phyloP scores from a whole-genome alignment of 2,888 invertebrate genomes.

The Dusona sp. region DNA sequence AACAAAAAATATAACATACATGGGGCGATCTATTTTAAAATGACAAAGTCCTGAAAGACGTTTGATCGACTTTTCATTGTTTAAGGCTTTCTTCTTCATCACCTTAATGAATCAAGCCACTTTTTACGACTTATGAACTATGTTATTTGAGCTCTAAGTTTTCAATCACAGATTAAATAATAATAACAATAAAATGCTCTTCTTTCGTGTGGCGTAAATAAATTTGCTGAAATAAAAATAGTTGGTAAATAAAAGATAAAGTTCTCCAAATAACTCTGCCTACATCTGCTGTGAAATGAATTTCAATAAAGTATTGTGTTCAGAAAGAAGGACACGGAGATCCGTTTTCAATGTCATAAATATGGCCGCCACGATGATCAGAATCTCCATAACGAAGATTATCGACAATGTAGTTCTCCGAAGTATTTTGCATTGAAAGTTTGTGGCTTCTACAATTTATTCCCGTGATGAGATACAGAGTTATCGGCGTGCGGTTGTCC shows the following conservation, averaged over 20 bases:
- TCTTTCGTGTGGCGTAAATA: neutral
- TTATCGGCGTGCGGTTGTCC: slow-evolving; percentile 31
- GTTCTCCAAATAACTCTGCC: neutral
- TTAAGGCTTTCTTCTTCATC: neutral
- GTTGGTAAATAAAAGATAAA: neutral
- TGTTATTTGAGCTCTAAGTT: no score
- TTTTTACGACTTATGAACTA: neutral
- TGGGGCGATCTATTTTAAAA: neutral
- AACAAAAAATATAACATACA: slow-evolving; percentile 13
- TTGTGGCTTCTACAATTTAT: slow-evolving; percentile 33
- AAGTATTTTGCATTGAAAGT: slow-evolving; percentile 47
- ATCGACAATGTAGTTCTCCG: slow-evolving; percentile 14
- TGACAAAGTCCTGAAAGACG: neutral
- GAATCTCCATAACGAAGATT: slow-evolving; percentile 23
- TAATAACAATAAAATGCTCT: neutral
- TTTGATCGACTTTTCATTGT: neutral
- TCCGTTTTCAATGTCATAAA: neutral
- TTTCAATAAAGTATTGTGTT: neutral
- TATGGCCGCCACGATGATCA: slow-evolving; percentile 8
- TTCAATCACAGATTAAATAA: neutral
- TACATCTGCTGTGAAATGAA: neutral
- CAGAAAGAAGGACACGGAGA: neutral
- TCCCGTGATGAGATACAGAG: slow-evolving; percentile 9
- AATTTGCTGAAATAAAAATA: neutral
- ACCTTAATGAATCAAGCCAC: neutral